phyloP scores from a whole-genome alignment of 2,797 vertebrate genomes.

The Cottoperca gobio region DNA sequence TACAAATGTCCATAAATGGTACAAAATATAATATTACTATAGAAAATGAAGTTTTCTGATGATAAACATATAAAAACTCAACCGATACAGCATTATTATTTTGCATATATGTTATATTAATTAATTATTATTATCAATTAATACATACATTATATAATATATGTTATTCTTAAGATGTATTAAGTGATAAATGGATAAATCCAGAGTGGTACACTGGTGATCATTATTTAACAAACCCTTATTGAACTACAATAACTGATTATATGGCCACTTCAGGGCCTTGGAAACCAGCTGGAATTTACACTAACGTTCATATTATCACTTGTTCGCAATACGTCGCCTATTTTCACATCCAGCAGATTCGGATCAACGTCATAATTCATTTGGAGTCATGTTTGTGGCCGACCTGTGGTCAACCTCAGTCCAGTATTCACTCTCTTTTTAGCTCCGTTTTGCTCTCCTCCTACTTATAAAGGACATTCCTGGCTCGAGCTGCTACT shows the following conservation, averaged over 20 bases:
- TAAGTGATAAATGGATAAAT: background rate
- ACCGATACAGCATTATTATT: background rate
- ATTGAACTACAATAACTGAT: background rate
- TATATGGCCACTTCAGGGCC: background rate
- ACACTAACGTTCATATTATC: background rate
- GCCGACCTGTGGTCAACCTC: background rate
- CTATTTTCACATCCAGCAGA: background rate
- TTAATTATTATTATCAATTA: too few species aligned
- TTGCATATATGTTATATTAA: background rate
- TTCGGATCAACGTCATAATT: background rate
- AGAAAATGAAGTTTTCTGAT: background rate
- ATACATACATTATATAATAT: too few species aligned
- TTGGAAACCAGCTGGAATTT: background rate
- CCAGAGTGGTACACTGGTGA: background rate
- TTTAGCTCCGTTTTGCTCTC: constrained; percentile 7
- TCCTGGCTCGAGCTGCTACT: background rate
- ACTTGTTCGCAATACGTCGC: background rate
- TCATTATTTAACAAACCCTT: background rate
- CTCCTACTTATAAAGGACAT: background rate
- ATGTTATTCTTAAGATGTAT: background rate
- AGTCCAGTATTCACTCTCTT: background rate
- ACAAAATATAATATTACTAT: background rate
- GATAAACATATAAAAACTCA: background rate
- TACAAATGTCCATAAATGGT: background rate
- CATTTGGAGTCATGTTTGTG: background rate